A percentile compares a stretch with the other conserved stretches of the same genome.
phyloP scores from a whole-genome alignment of 23 tunicate genomes.

The Ascidia mentula region DNA sequence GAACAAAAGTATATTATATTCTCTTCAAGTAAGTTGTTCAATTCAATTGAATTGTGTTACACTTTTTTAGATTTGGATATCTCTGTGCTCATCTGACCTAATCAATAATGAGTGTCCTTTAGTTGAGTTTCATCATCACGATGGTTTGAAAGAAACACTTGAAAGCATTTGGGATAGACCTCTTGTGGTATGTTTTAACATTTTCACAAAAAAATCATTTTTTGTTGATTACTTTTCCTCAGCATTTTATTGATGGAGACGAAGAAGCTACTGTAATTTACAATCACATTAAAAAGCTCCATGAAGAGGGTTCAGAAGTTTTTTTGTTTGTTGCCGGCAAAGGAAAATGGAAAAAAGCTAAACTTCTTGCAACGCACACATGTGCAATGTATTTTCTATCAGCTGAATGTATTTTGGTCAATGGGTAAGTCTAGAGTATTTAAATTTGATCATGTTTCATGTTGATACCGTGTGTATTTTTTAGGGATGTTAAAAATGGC shows the following conservation, averaged over 20 bases:
- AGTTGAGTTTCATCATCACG: background rate
- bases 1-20: no score
- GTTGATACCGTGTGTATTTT: background rate
- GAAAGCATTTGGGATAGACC: background rate
- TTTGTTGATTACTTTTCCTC: background rate
- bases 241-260: background rate
- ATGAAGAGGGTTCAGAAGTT: background rate
- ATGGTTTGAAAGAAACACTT: background rate
- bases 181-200: background rate
- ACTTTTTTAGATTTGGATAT: background rate
- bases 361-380: background rate
- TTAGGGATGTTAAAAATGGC: background rate
- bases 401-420: slow-evolving; percentile 3
- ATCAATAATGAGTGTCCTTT: background rate
- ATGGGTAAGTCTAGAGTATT: background rate
- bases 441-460: background rate
- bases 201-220: background rate
- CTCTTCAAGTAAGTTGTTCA: no score
- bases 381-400: background rate
- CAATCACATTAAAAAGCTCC: background rate
- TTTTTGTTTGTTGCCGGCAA: slow-evolving; percentile 1
- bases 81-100: background rate
- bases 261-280: background rate
- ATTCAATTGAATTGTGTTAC: background rate
- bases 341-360: background rate